Evolutionary conservation across 2,113 vertebrate genomes (phyloP), one percentile per base, ranked within the genome.

Genomic region (Lepisosteus oculatus): DNA sequence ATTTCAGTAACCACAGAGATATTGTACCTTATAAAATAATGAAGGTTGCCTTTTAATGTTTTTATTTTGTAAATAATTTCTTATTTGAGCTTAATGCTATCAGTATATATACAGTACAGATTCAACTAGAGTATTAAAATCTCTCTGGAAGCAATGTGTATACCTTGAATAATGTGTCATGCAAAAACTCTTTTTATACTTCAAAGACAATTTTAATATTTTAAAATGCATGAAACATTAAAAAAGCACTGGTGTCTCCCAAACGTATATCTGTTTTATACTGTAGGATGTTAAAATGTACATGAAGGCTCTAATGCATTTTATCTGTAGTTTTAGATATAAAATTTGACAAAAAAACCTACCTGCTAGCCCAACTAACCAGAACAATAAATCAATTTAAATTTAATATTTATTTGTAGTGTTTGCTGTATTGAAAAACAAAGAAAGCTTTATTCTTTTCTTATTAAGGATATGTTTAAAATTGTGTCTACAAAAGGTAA

Each of bases 231-330:
- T 69, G 72, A 73, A 51, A 51, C 73, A 75, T 85, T 84, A 80
- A 61, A 64, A 67, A 68, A 81, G 73, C 29, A 29, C 8, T 70
- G n/a, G 43, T 69, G 86, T 85, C 86, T 89, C 87, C 88, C 88
- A 82, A 65, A 76, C 15, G 14, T 65, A 14, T 72, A 56, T 9
- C 9, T 51, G 47, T 56, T 71, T 43, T 67, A 43, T 70, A 70
- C 55, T 56, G 6, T 9, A 45, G 61, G 15, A 43, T 15, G 64
- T 63, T 70, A 61, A 43, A 14, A 41, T 61, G 61, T 6, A 54
- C 67, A 61, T 61, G 47, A 51, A 51, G 9, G 47, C 5, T 51
- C 9, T 51, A 51, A 29, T 29, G 29, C 29, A 29, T 29, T 29
- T 29, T 51, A 51, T 6, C 5, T 51, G 47, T 51, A 51, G 47